Conservation (phyloP, 2,888 invertebrate species). For the Nomada hirtipes region DNA sequence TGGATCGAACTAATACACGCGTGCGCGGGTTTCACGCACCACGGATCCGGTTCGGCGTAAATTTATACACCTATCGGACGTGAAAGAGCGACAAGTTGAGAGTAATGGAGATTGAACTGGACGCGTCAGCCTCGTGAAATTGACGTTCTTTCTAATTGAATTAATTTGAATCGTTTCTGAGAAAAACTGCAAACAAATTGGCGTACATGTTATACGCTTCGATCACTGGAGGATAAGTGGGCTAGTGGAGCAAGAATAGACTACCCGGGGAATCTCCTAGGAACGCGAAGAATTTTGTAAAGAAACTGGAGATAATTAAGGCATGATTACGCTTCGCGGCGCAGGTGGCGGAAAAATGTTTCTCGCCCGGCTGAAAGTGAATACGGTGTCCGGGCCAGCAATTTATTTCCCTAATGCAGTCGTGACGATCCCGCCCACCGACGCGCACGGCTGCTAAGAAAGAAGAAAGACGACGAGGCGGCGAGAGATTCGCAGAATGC, state of each 20-base stretch:
- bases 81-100: neutral
- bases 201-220: too few species aligned
- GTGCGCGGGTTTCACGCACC: slow-evolving; percentile 39
- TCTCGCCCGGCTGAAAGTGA: slow-evolving; percentile 23
- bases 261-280: neutral
- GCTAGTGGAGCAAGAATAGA: neutral
- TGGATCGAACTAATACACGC: slow-evolving; percentile 2
- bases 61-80: slow-evolving; percentile 21
- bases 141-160: neutral
- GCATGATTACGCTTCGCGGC: slow-evolving; percentile 19
- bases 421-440: slow-evolving; percentile 55
- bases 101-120: neutral
- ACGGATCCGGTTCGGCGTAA: slow-evolving; percentile 21
- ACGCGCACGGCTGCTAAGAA: slow-evolving; percentile 3
- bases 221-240: neutral
- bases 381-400: slow-evolving; percentile 36
- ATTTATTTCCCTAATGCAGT: slow-evolving; percentile 65
- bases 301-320: slow-evolving; percentile 48
- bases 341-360: slow-evolving; percentile 48
- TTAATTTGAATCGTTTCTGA: too few species aligned
- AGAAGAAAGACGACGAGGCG: slow-evolving; percentile 18
- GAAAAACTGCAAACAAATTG: too few species aligned
- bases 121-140: slow-evolving; percentile 25
- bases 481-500: slow-evolving; percentile 9
- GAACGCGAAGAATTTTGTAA: neutral